phyloP scores from a whole-genome alignment of 2,888 invertebrate species.

The Slavum lentiscoides region DNA sequence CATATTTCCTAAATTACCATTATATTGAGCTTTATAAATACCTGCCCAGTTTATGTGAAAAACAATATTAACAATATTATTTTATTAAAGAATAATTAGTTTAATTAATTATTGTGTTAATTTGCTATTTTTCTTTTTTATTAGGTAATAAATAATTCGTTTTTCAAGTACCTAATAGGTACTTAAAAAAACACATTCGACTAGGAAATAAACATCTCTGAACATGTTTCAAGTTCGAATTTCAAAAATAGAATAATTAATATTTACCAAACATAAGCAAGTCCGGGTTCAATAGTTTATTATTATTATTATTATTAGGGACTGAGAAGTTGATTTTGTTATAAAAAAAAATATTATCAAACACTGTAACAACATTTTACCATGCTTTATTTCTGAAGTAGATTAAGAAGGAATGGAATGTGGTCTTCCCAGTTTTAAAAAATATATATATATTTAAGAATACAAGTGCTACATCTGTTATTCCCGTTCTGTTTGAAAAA shows the following conservation, averaged over 20 bases:
- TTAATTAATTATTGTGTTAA: neutral
- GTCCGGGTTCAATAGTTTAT: neutral
- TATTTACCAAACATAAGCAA: too few species aligned
- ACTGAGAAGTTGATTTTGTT: slow-evolving; percentile 25
- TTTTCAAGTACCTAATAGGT: neutral
- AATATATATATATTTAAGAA: neutral
- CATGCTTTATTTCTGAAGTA: neutral
- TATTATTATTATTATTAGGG: neutral
- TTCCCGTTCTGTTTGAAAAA: too few species aligned
- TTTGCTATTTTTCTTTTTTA: neutral
- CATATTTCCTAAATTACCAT: too few species aligned
- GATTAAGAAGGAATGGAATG: slow-evolving; percentile 28
- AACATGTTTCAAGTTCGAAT: too few species aligned
- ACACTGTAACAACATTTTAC: slow-evolving; percentile 31
- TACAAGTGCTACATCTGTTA: too few species aligned
- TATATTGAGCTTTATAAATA: neutral
- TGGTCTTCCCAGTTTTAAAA: slow-evolving; percentile 23
- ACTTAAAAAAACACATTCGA: neutral
- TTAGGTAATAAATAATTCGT: too few species aligned
- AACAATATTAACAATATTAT: neutral
- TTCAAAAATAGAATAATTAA: too few species aligned
- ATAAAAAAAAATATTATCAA: too few species aligned
- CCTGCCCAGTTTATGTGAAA: neutral
- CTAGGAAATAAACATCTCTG: neutral
- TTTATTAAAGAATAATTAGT: neutral